Conservation (phyloP, 2,113 vertebrate genomes). For the Dasypus novemcinctus region DNA sequence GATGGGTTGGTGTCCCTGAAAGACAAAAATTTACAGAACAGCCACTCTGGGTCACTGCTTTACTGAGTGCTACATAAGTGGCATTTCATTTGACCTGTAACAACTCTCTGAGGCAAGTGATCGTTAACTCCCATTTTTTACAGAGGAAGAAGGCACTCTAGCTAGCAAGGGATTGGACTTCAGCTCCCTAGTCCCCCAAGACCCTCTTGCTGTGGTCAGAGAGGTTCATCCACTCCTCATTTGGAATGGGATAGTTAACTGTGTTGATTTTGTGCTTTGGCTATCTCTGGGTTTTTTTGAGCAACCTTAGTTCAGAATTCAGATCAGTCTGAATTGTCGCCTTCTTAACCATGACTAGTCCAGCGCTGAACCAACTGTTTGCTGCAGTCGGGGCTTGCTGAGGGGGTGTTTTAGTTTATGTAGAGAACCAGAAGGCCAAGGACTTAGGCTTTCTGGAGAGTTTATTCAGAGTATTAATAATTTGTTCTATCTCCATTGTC, state of each 20-base stretch:
- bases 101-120: neutral
- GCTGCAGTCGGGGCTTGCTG: neutral
- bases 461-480: neutral
- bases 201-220: neutral
- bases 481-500: neutral
- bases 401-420: neutral
- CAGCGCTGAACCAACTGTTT: neutral
- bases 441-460: neutral
- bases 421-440: neutral
- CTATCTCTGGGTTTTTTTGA: neutral
- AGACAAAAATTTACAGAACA: neutral
- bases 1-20: neutral
- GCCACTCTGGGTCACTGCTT: neutral
- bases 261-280: neutral
- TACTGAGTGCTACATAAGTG: neutral
- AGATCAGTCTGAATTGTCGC: neutral
- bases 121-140: neutral
- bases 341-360: neutral
- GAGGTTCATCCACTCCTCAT: too few species aligned
- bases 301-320: neutral
- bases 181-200: fast-evolving
- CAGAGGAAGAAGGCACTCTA: neutral
- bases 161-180: neutral
- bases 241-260: neutral
- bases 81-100: neutral